Conservation (phyloP, 2,888 invertebrate species). For the Diarsia mendica region DNA sequence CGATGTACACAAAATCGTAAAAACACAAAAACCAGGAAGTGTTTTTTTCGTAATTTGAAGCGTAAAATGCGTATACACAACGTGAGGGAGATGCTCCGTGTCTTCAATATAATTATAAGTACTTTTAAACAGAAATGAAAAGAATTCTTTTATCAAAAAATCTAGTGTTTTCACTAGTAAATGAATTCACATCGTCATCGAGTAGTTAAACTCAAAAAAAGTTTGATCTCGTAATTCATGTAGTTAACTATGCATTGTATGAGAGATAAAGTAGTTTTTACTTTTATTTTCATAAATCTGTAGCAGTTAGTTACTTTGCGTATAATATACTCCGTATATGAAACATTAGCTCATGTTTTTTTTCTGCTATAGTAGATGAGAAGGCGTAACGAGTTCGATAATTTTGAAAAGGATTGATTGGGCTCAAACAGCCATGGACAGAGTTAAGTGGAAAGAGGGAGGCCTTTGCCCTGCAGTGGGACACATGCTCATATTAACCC, state of each 20-base stretch:
- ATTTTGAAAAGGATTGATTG: too few species aligned
- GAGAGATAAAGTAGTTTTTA: background rate
- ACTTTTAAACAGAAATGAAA: conserved; percentile 2
- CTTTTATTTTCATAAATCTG: background rate
- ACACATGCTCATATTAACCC: too few species aligned
- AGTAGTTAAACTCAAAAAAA: conserved; percentile 22
- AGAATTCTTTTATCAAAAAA: background rate
- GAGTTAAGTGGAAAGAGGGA: too few species aligned
- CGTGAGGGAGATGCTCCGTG: conserved; percentile 28
- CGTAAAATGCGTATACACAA: conserved; percentile 43
- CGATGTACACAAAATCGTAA: conserved; percentile 33
- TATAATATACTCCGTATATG: background rate
- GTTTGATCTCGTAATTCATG: conserved; percentile 7
- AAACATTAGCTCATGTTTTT: background rate
- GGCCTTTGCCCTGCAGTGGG: too few species aligned
- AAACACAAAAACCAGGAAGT: conserved; percentile 60
- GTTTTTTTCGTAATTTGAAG: conserved; percentile 49
- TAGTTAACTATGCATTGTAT: conserved; percentile 12
- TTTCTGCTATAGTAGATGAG: background rate
- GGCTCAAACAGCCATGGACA: too few species aligned
- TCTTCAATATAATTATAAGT: conserved; percentile 25
- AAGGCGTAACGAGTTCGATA: too few species aligned
- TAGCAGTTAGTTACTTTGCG: background rate
- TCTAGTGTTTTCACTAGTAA: background rate
- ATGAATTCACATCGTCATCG: conserved; percentile 18